These are phyloP conservation scores for Gorilla gorilla DNA, from an alignment of 2,113 vertebrate genomes.

Conservation along the genomic window DNA sequence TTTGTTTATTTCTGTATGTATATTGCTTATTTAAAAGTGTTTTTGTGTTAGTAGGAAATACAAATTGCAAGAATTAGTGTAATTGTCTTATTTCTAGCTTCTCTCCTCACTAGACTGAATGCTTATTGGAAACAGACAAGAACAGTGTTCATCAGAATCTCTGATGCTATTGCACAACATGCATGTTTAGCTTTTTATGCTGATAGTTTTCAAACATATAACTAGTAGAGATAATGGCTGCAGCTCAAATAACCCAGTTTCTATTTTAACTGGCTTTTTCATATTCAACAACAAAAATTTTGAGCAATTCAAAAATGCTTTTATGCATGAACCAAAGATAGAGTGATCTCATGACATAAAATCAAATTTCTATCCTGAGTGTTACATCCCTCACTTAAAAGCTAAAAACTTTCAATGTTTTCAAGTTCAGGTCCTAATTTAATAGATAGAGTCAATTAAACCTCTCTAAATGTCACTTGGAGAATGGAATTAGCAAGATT, in stretches of 20 bases:
- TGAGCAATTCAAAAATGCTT: not conserved
- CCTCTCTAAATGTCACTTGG: constrained; percentile 1
- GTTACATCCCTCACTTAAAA: constrained; percentile 18
- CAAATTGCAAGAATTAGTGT: not conserved
- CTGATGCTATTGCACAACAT: not conserved
- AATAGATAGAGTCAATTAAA: constrained; percentile 35
- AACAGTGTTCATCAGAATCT: not conserved
- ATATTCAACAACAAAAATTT: not conserved
- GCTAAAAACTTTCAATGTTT: not conserved
- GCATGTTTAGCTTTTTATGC: not conserved
- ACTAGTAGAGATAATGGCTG: not conserved
- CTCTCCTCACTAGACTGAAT: not conserved
- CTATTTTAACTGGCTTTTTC: not conserved
- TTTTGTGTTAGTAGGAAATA: not conserved
- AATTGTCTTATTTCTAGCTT: not conserved
- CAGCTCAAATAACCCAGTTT: not conserved
- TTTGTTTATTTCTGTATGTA: not conserved
- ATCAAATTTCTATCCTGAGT: constrained; percentile 21
- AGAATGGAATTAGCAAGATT: constrained; percentile 23
- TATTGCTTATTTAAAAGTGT: not conserved
- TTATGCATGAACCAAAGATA: not conserved
- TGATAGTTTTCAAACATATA: not conserved
- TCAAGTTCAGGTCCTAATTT: constrained; percentile 18
- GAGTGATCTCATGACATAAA: not conserved
- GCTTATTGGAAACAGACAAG: not conserved